phyloP scores from a whole-genome alignment of 2,888 invertebrate species.

The Melanotus villosus region DNA sequence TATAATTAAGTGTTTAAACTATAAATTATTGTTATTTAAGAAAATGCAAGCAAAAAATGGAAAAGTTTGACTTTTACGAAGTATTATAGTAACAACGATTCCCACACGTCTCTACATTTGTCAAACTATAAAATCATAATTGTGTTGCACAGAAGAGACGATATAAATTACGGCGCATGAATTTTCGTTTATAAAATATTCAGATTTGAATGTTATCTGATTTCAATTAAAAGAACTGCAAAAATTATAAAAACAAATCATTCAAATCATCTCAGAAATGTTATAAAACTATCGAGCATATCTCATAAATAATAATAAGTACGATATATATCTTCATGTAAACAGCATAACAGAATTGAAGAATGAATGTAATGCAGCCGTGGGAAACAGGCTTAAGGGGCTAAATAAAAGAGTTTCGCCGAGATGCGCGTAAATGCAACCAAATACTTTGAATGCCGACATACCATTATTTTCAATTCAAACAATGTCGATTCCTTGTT shows the following conservation, averaged over 20 bases:
- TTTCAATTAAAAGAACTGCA: constrained; percentile 1
- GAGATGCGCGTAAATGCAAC: constrained; percentile 29
- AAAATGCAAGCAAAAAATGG: no score
- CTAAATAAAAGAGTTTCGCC: constrained; percentile 21
- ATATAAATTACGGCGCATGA: no score
- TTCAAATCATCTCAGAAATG: no score
- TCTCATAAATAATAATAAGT: constrained; percentile 29
- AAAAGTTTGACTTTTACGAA: no score
- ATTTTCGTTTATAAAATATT: no score
- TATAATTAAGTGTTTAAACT: no score
- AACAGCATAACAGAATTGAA: constrained; percentile 26
- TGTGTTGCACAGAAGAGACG: no score
- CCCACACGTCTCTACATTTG: no score
- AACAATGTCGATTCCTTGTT: constrained; percentile 9
- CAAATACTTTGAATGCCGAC: constrained; percentile 24
- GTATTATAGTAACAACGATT: no score
- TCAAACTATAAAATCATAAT: no score
- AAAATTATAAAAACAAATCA: constrained; percentile 4
- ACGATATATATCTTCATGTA: constrained; percentile 24
- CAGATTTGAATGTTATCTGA: not conserved
- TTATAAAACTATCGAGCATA: constrained; percentile 23
- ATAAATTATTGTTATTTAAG: no score
- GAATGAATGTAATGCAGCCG: constrained; percentile 33
- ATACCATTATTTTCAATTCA: constrained; percentile 12
- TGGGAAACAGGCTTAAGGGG: constrained; percentile 29